phyloP scores from a whole-genome alignment of 1,140 invertebrate genomes.

The Neotoxoptera formosana region DNA sequence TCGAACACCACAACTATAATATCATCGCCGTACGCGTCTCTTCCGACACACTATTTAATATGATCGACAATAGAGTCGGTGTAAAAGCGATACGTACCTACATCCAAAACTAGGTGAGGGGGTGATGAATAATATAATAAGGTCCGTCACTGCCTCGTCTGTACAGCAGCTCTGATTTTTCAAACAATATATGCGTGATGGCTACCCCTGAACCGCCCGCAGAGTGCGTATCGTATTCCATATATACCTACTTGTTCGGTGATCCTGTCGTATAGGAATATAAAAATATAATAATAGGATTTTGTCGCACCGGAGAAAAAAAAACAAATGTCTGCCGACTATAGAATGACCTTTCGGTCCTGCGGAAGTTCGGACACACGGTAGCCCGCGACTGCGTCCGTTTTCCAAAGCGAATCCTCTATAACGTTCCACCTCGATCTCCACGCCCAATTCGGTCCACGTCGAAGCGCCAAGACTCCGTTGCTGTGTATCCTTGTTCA shows the following conservation, averaged over 20 bases:
- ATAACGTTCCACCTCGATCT: slow-evolving; percentile 42
- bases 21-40: neutral
- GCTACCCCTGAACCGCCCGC: neutral
- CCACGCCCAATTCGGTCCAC: slow-evolving; percentile 43
- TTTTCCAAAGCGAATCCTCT: slow-evolving; percentile 47
- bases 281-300: neutral
- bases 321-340: neutral
- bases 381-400: too few species aligned
- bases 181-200: too few species aligned
- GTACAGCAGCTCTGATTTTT: neutral
- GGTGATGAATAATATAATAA: neutral
- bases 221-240: neutral
- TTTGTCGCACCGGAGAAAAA: neutral
- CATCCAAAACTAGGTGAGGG: too few species aligned
- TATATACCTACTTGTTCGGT: neutral
- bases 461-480: neutral
- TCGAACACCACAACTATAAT: neutral
- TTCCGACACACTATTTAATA: neutral
- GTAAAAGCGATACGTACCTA: too few species aligned
- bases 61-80: neutral
- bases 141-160: neutral
- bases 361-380: neutral
- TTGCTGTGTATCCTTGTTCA: slow-evolving; percentile 29
- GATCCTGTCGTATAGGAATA: neutral
- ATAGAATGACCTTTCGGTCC: neutral